Evolutionary conservation across 2,797 vertebrate species (phyloP), one percentile per base, ranked within the genome.

Genomic region (Carcharodon carcharias): DNA sequence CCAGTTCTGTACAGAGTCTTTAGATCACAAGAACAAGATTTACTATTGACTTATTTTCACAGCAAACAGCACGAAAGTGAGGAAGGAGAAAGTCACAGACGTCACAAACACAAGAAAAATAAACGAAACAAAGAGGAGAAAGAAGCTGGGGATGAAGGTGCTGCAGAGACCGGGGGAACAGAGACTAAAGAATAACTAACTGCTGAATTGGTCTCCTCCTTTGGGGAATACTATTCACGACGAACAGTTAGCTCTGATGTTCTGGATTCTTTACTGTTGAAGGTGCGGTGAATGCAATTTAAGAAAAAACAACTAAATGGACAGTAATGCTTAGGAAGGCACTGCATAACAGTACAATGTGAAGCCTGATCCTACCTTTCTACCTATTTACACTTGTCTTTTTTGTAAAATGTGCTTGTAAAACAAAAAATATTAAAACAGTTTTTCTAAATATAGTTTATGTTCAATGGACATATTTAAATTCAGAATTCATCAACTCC

Each of bases 31-130:
- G 26, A 54, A 23, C 5, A 63, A 28, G 11, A 26, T 93, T 93
- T 67, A 65, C 18, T 45, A 18, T 9, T 67, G 6, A 67, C 9
- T 95, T 45, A 71, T 88, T 50, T 96, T 67, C 63, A 56, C 97
- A 98, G 98, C 96, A 98, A 98, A 88, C 98, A 97, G 31, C 98
- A 98, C 0, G 98, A 98, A 67, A 97, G 97, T 2, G 98, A 98
- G 96, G 98, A 98, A 96, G 97, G 97, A 0, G 98, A 98, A 96
- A 97, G 97, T 6, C 98, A 98, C n/a, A 97, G 97, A 96, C 97
- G 98, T 0, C 98, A 98, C 97, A 98, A 98, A 97, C 98, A 98
- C 97, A 98, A 98, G 97, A 98, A 98, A 97, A 98, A 97, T 97
- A 98, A 98, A 97, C 97, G 97, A 0, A 97, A 97, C 96, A 98